Base-by-base conservation (phyloP, 2,888 invertebrate genomes). In the Acanthosepion pharaonis region DNA sequence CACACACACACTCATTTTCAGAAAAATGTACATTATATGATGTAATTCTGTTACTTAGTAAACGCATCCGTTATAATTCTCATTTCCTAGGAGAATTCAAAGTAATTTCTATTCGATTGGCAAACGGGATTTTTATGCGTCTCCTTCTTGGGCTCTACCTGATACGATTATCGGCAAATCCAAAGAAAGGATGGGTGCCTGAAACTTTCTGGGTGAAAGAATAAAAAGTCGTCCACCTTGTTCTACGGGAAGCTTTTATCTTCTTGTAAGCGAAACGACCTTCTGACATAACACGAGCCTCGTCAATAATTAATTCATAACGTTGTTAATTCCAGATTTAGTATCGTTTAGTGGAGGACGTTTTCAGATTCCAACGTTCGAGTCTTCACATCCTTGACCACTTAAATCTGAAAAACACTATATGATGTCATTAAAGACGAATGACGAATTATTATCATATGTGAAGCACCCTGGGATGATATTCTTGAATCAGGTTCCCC, bases 71-170 rank as follows among this genome's bases (percentile, higher is more conserved):
- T n/a, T 78, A 78, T 78, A 78, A 78, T 78, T 78, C n/a, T 78
- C n/a, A 78, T 78, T 78, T 78, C n/a, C 78, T n/a, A n/a, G 78
- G n/a, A n/a, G 78, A 15, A 78, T 78, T 33, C 78, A 23, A 78
- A n/a, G 78, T 78, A 78, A 78, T 78, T 78, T 78, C n/a, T 78
- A 78, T 78, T 78, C 78, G n/a, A 78, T 78, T n/a, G 78, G 78
- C n/a, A n/a, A 78, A 15, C 15, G 11, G 15, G n/a, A 78, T 78
- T 33, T 33, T 78, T n/a, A 78, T 78, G 11, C 6, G 28, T 78
- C 28, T 78, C 78, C 78, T n/a, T 78, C 28, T 78, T 15, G 33
- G n/a, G 15, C 23, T 11, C 15, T 78, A 59, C n/a, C 78, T 78
- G 78, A 78, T 78, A n/a, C n/a, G n/a, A 78, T 78, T 78, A 78